Conservation (phyloP, 2,888 invertebrate species). For the Neocrepidodera transversa region DNA sequence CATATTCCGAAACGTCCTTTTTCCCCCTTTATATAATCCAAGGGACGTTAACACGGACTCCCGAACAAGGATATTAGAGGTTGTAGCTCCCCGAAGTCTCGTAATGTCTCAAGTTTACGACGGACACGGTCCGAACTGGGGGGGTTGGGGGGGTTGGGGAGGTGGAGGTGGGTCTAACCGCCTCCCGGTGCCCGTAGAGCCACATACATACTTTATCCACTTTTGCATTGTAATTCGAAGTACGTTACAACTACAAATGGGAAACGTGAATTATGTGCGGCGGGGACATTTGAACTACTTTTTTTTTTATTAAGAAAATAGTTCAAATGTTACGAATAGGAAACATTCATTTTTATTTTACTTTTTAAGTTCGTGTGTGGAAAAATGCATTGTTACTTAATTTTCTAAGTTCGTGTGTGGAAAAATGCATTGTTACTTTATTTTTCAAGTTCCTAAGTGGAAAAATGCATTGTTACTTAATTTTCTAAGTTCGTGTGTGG, state of each 20-base stretch:
- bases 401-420: no score
- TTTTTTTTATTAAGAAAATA: no score
- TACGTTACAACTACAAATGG: not conserved
- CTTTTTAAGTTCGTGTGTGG: no score
- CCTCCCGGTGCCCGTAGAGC: slow-evolving; percentile 25
- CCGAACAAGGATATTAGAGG: slow-evolving; percentile 28
- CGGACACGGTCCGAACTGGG: slow-evolving; percentile 33
- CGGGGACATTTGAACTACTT: slow-evolving; percentile 4
- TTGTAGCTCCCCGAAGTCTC: slow-evolving; percentile 39
- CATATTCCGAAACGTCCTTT: not conserved
- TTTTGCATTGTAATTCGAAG: slow-evolving; percentile 44
- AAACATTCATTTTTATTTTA: no score
- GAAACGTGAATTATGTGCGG: slow-evolving; percentile 21
- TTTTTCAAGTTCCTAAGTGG: no score
- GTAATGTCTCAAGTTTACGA: slow-evolving; percentile 43
- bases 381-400: no score
- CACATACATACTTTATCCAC: slow-evolving; percentile 44
- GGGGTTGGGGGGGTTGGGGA: no score
- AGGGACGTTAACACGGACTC: slow-evolving; percentile 24
- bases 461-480: no score
- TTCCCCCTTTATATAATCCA: not conserved
- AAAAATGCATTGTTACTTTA: no score
- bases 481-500: no score
- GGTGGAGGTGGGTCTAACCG: no score
- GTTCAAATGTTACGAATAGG: no score